Evolutionary conservation across 1,140 invertebrate species (phyloP).

Genomic region (Drosophila insularis): DNA sequence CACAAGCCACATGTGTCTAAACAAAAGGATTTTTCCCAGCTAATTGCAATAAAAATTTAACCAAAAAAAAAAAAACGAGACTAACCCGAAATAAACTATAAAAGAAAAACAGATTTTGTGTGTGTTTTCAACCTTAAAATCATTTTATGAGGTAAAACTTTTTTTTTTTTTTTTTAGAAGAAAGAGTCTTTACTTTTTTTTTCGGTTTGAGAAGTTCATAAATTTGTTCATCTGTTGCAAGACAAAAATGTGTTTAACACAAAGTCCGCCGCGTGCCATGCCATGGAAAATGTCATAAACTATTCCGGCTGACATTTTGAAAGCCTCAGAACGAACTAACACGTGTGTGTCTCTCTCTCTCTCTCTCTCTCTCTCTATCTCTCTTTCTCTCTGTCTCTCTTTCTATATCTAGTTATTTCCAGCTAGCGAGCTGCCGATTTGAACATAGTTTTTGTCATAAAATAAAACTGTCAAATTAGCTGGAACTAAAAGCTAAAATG

Average conservation of each 20-base stretch:
- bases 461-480: conserved; percentile 78
- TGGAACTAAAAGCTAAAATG: conserved; percentile 56
- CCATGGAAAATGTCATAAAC: conserved; percentile 77
- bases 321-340: conserved; percentile 49
- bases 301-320: conserved; percentile 69
- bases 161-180: too few species aligned
- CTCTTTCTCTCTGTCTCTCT: not conserved
- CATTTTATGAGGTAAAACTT: conserved; percentile 12
- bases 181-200: conserved; percentile 1
- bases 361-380: too few species aligned
- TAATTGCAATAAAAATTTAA: conserved; percentile 63
- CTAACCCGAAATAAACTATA: conserved; percentile 60
- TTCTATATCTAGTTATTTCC: conserved; percentile 41
- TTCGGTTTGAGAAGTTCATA: conserved; percentile 26
- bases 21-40: conserved; percentile 66
- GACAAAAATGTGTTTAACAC: conserved; percentile 31
- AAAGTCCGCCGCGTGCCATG: conserved; percentile 48
- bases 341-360: conserved; percentile 40
- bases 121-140: conserved; percentile 9
- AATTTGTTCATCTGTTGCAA: conserved; percentile 45
- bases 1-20: conserved; percentile 70
- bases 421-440: not conserved
- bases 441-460: conserved; percentile 36
- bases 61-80: conserved; percentile 23
- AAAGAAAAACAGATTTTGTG: conserved; percentile 43